Base-by-base conservation (phyloP, 2,797 vertebrate species). In the Pelodytes ibericus region DNA sequence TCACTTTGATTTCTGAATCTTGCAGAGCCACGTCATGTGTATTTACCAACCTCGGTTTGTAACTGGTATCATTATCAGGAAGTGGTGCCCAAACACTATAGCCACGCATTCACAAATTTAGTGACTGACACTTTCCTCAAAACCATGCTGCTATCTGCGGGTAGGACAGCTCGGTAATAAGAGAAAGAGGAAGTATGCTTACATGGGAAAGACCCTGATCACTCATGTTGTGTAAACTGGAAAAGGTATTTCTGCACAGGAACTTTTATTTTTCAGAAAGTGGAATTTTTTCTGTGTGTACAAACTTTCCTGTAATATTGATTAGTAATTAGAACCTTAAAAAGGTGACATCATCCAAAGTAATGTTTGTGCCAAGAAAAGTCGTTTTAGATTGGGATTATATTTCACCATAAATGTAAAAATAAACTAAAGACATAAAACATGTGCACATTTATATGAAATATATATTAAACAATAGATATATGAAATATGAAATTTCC, bases 1-100 rank as follows among this genome's bases (percentile, higher is more conserved):
- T 51, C n/a, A 24, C 65, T 51, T 66, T 51, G 27, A 25, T 63
- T 70, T 69, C 58, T 22, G 29, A 51, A 30, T 60, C 66, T 72
- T 72, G 22, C 39, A 53, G 18, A 70, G 20, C 26, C 39, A 31
- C 16, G 64, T 72, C 56, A 72, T 64, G 29, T 26, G 41, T 44
- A n/a, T 36, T 44, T 22, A 57, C 18, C 49, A 53, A 20, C 20
- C 3, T 26, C 27, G 25, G 44, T 29, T 3, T 64, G 49, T 10
- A 47, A 25, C 30, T 49, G 39, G 13, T 68, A n/a, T 30, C 29
- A 39, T n/a, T 24, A 26, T 26, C 56, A 67, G 51, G 29, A 66
- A 78, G 18, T 56, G 59, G 27, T 78, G 64, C 62, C 44, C 15
- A 16, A 13, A 15, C 56, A 66, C 8, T 20, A 22, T 13, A 33